Base-by-base conservation (phyloP, 2,113 vertebrate species). In the Alaudala cheleensis region DNA sequence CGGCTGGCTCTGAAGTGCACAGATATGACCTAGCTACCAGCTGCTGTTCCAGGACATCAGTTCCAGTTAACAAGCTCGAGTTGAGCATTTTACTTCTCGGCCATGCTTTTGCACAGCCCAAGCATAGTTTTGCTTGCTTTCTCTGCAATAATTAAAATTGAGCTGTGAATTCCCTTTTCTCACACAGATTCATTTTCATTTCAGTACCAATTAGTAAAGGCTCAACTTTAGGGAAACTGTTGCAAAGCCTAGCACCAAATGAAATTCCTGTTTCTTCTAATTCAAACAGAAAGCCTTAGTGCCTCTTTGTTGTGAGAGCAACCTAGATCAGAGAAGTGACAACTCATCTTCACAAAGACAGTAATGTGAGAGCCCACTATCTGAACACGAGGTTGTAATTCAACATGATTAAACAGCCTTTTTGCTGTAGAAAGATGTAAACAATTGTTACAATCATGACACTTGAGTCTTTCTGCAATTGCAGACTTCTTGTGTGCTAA, bases 281-380 rank as follows among this genome's bases (percentile, higher is more conserved):
- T 91, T 96, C 79, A 93, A 80, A 88, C 45, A 72, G 78, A 93
- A 96, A 90, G 88, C 72, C 93, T 88, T 80, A 66, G 53, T 74
- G 82, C 28, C 37, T 86, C 92, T 92, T 93, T 96, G 91, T 89
- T 90, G 80, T 81, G 56, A 88, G 56, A 88, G 57, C 62, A 93
- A 57, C 85, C 66, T 88, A 72, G 76, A 96, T 92, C 80, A 93
- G 86, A 95, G 91, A 93, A 93, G 94, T 77, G 93, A 95, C 85
- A 92, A 81, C 50, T 73, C 90, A 86, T 94, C 76, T 93, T 95
- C 94, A 93, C 80, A 74, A 92, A 92, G 91, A 81, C 76, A 93
- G 37, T 61, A 85, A 94, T 54, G 86, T 34, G 54, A 82, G 79
- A 39, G 37, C 92, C 67, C 60, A 67, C 88, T 86, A 86, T 81